phyloP scores from a whole-genome alignment of 2,113 vertebrate species.

The Tyto alba region DNA sequence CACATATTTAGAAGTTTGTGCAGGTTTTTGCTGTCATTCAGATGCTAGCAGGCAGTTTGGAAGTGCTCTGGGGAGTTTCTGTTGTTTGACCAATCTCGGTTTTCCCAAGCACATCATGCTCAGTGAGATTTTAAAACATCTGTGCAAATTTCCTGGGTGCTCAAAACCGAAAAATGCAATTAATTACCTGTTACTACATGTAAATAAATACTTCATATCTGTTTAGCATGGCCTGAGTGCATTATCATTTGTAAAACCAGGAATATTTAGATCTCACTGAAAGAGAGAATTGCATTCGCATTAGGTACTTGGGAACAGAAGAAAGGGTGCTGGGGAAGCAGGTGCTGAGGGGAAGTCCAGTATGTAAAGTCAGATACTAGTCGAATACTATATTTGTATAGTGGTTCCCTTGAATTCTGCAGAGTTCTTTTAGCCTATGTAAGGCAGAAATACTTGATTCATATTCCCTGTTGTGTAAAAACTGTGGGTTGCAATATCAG shows the following conservation, averaged over 20 bases:
- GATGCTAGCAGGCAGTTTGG: not conserved
- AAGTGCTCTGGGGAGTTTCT: constrained; percentile 20
- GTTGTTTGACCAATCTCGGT: not conserved
- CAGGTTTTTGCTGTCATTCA: constrained; percentile 10
- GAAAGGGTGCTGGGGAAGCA: not conserved
- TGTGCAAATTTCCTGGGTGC: constrained; percentile 19
- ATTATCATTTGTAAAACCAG: not conserved
- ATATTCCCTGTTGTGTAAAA: not conserved
- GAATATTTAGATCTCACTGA: not conserved
- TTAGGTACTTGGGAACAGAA: not conserved
- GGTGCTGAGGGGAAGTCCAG: not conserved
- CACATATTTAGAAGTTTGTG: not conserved
- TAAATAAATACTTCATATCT: not conserved
- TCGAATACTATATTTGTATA: not conserved
- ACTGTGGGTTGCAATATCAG: not conserved
- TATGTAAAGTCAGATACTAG: not conserved
- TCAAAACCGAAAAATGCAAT: not conserved
- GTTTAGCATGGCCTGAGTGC: not conserved
- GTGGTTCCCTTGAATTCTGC: not conserved
- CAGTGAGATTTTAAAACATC: not conserved
- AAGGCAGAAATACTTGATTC: not conserved
- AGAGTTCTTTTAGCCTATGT: not conserved
- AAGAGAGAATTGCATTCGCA: not conserved
- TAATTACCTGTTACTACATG: not conserved
- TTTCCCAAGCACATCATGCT: not conserved